These are phyloP conservation scores for Ceuthmochares aereus DNA, from an alignment of 2,113 vertebrate genomes.

Conservation along the genomic window DNA sequence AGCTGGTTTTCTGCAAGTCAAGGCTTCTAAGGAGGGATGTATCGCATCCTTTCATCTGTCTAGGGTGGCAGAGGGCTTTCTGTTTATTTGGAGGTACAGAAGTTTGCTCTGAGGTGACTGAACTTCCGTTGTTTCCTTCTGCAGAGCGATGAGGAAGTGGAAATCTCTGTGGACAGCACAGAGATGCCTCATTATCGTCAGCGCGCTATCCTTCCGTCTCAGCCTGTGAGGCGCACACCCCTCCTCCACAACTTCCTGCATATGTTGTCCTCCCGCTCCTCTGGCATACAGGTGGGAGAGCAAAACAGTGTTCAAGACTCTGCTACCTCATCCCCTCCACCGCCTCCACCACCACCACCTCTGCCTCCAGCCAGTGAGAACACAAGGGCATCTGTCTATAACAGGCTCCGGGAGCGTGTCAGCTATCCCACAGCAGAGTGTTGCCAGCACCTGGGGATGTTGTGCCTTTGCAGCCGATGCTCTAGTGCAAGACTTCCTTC, in stretches of 20 bases:
- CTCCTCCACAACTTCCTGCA: slow-evolving; percentile 99
- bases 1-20: not conserved
- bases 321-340: slow-evolving; percentile 83
- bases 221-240: slow-evolving; percentile 94
- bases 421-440: slow-evolving; percentile 87
- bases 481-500: slow-evolving; percentile 84
- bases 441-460: slow-evolving; percentile 95
- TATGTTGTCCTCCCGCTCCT: slow-evolving; percentile 95
- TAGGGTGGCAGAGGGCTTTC: not conserved
- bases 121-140: not conserved
- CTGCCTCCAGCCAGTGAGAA: slow-evolving; percentile 81
- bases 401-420: slow-evolving; percentile 84
- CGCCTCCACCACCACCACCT: slow-evolving; percentile 82
- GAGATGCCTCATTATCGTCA: slow-evolving; percentile 96
- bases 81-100: not conserved
- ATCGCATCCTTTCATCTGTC: not conserved
- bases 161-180: slow-evolving; percentile 95
- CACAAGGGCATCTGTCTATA: slow-evolving; percentile 86
- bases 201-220: slow-evolving; percentile 92
- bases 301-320: slow-evolving; percentile 84
- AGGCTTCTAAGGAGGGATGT: not conserved
- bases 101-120: not conserved
- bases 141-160: slow-evolving; percentile 94
- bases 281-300: slow-evolving; percentile 87
- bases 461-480: slow-evolving; percentile 94